Base-by-base conservation (phyloP, 2,888 invertebrate species). In the Parasteatoda lunata region DNA sequence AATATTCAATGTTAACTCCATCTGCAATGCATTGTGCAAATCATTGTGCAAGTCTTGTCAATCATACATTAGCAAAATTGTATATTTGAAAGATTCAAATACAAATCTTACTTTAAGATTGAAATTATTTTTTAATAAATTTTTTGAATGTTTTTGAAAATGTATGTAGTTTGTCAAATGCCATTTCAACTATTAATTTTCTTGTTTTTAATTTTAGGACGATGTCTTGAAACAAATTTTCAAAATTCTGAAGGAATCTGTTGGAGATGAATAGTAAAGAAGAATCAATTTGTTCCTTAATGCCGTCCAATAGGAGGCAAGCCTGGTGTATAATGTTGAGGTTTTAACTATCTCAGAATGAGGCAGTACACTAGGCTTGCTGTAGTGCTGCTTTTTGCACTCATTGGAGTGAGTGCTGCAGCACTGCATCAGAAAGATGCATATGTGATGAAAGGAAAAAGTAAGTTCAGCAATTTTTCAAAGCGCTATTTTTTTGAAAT, bases 361-460 rank as follows among this genome's bases (percentile, higher is more conserved):
- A 80, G 80, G 85, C 85, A 68, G 85, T 77, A 72, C 80, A 86
- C 79, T 69, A 79, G 84, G 84, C 84, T 85, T 79, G 84, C 84
- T 51, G 75, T 76, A 47, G 30, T 86, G 80, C 54, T 80, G 76
- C 59, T 81, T 6, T 65, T 65, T 30, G 80, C 77, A 59, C 73
- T 82, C 47, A 9, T 51, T 1, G 47, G 54, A 45, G 9, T 49
- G 65, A 51, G 81, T 75, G 72, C 66, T 47, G 86, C 72, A 51
- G 86, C 86, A n/a, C 45, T 77, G 51, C 81, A 71, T 69, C 68
- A 66, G 59, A 87, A 87, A 52, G 86, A 87, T 77, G 52, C 77
- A 15, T 87, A 87, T 75, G 81, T 87, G 13, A 87, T 82, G 77
- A 87, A 87, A 77, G 86, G 86, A 15, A 87, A 87, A 87, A 87